phyloP scores from a whole-genome alignment of 2,888 invertebrate genomes.

The Cerceris rybyensis region DNA sequence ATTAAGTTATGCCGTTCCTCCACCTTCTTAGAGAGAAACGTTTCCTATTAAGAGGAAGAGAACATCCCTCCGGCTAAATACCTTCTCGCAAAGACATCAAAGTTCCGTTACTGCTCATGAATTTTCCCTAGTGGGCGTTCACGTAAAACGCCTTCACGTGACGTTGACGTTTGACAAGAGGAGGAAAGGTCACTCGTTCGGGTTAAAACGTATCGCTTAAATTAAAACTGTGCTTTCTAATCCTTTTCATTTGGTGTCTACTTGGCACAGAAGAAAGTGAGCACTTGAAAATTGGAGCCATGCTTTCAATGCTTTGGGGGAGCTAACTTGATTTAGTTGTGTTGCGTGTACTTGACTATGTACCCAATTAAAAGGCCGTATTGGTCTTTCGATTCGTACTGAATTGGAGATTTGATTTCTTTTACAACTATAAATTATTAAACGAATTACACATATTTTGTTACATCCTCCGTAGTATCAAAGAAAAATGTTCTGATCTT shows the following conservation, averaged over 20 bases:
- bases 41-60: conserved; percentile 76
- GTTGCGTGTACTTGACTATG: too few relatives aligned
- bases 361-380: too few relatives aligned
- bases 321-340: too few relatives aligned
- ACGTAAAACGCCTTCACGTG: conserved; percentile 57
- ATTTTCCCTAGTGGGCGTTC: conserved; percentile 64
- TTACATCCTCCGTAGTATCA: too few relatives aligned
- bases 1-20: conserved; percentile 76
- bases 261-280: neutral
- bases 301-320: too few relatives aligned
- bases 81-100: conserved; percentile 73
- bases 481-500: too few relatives aligned
- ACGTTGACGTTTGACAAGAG: conserved; percentile 51
- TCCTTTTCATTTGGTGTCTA: neutral
- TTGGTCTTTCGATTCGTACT: too few relatives aligned
- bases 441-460: too few relatives aligned
- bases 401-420: too few relatives aligned
- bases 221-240: conserved; percentile 25
- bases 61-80: conserved; percentile 72
- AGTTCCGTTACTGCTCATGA: conserved; percentile 72
- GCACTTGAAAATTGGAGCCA: neutral
- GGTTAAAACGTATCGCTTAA: conserved; percentile 13
- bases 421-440: too few relatives aligned
- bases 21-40: conserved; percentile 72
- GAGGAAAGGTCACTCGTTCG: conserved; percentile 39